Conservation (phyloP, 2,888 invertebrate genomes). For the Mamestra brassicae region DNA sequence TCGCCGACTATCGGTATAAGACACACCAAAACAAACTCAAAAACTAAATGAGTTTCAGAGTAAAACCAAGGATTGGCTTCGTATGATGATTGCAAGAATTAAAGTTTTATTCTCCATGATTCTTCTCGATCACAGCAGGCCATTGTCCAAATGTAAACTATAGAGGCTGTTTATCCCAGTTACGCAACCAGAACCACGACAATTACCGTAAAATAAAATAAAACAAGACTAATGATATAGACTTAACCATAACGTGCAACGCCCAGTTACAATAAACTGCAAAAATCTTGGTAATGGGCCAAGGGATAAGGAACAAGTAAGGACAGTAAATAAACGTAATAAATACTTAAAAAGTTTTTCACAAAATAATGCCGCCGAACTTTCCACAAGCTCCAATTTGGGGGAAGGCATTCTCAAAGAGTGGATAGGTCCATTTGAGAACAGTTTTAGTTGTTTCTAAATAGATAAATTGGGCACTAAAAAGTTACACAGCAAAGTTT, state of each 20-base stretch:
- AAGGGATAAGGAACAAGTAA: neutral
- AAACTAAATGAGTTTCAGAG: too few species aligned
- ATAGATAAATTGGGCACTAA: constrained; percentile 53
- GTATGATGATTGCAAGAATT: too few species aligned
- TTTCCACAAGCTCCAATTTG: constrained; percentile 35
- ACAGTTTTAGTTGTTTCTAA: constrained; percentile 38
- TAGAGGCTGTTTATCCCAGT: neutral
- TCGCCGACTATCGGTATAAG: too few species aligned
- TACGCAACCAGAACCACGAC: neutral
- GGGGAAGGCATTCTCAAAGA: constrained; percentile 35
- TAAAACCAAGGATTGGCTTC: too few species aligned
- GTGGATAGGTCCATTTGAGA: constrained; percentile 33
- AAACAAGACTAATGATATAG: neutral
- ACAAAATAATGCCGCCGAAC: constrained; percentile 11
- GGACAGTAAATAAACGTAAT: constrained; percentile 31
- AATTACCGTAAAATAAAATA: neutral
- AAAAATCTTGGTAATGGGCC: constrained; percentile 30
- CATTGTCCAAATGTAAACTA: neutral
- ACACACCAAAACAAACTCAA: too few species aligned
- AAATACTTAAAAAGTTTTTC: constrained; percentile 32
- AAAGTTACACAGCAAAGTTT: constrained; percentile 50
- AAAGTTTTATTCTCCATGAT: too few species aligned
- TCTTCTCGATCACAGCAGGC: neutral
- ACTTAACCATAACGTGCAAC: neutral
- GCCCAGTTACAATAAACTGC: constrained; percentile 4